These are phyloP conservation scores for Myotis yumanensis DNA, from an alignment of 2,113 vertebrate species.

Conservation along the genomic window DNA sequence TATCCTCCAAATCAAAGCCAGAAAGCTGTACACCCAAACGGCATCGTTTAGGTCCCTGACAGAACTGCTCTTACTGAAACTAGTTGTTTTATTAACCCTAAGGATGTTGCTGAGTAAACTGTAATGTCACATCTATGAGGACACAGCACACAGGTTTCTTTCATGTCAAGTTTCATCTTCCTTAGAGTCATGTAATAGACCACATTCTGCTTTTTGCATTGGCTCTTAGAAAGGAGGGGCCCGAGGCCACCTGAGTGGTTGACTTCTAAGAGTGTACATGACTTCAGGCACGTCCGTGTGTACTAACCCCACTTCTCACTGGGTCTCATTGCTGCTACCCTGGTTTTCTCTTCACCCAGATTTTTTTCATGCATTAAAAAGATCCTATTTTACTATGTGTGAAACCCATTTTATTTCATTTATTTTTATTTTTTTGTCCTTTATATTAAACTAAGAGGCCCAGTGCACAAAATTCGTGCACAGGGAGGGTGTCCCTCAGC, in stretches of 20 bases:
- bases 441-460: neutral
- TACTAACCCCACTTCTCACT: neutral
- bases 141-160: neutral
- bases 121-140: neutral
- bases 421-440: neutral
- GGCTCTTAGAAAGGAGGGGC: neutral
- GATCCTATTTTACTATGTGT: neutral
- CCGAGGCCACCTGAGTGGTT: neutral
- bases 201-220: neutral
- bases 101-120: neutral
- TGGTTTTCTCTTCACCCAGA: neutral
- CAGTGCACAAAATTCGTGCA: too few species aligned
- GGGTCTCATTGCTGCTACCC: neutral
- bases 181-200: neutral
- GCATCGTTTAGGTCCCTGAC: neutral
- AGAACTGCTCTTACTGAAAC: neutral
- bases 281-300: accelerated
- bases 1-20: neutral
- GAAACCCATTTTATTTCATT: neutral
- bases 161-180: neutral
- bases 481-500: too few species aligned
- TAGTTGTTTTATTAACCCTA: neutral
- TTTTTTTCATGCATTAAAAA: neutral
- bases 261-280: accelerated
- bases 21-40: neutral